A percentile compares a stretch with the other conserved stretches of the same genome.
Evolutionary conservation across 2,113 vertebrate genomes (phyloP).

Genomic region (Scytalopus superciliaris): DNA sequence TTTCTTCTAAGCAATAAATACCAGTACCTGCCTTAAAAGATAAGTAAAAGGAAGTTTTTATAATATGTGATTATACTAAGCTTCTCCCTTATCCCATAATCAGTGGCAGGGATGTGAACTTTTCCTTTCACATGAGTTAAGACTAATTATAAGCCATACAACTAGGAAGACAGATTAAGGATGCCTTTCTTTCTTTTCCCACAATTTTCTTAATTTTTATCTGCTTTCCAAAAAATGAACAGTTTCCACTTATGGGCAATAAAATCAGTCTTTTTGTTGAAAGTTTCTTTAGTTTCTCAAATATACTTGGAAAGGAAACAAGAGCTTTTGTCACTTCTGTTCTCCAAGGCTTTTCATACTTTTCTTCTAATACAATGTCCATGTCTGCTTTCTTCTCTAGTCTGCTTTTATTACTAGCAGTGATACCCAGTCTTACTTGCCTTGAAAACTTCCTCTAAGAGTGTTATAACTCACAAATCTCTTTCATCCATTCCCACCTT

Average conservation of each 20-base stretch:
- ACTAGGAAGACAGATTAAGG: neutral
- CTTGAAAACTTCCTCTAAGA: neutral
- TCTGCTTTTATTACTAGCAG: neutral
- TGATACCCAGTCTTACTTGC: accelerated
- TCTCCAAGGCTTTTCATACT: neutral
- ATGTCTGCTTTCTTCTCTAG: neutral
- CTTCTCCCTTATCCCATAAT: neutral
- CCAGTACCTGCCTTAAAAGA: neutral
- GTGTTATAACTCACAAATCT: neutral
- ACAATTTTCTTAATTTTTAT: neutral
- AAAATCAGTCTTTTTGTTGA: neutral
- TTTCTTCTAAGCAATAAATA: neutral
- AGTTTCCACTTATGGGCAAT: neutral
- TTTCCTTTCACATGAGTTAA: neutral
- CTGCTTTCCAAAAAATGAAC: neutral
- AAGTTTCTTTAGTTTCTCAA: neutral
- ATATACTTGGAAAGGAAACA: neutral
- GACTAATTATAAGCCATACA: neutral
- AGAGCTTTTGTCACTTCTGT: neutral
- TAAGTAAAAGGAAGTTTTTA: neutral
- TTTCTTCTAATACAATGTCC: neutral
- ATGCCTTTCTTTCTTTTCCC: neutral
- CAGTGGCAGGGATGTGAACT: neutral
- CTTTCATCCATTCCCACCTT: neutral
- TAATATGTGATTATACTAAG: neutral